Evolutionary conservation across 2,888 invertebrate genomes (phyloP), one percentile per base, ranked within the genome.

Genomic region (Anticlea derivata): DNA sequence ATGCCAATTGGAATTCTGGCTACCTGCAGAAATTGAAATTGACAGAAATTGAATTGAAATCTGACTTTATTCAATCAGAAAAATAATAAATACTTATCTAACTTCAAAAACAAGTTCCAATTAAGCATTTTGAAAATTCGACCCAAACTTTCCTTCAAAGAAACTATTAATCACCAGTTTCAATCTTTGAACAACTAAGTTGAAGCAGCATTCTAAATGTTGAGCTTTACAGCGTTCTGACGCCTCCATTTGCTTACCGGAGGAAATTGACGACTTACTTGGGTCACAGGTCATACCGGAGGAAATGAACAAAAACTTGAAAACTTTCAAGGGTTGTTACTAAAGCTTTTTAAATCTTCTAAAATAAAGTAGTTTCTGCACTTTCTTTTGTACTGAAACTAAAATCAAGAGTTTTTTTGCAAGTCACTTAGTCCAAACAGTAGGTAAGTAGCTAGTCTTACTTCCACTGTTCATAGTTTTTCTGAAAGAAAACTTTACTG

Each of bases 231-330:
- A 45, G 22, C 49, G 33, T 50, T 58, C 20, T 31, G 30, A 22
- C 37, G 20, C 34, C 45, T 35, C 11, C 45, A 50, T 55, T 55
- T 55, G 50, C 48, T 38, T 12, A 37, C 34, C 47, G 48, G 51
- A 29, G 24, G 50, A 59, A 55, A 55, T 50, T 35, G 54, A 47
- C n/a, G 50, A 37, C 47, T 22, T 46, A 44, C 52, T 46, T 35
- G 27, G 27, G 34, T 46, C 39, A 39, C 30, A 35, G 24, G 11
- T 13, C 51, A 41, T 39, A 47, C 47, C 43, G 29, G 33, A 27
- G 50, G 55, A 54, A 53, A 48, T 40, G 41, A 55, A 60, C 46
- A 34, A 20, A 39, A 45, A 38, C 23, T 38, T 26, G 40, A 8
- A 46, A 57, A 55, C 34, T 49, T 46, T 27, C 12, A 37, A 30